A percentile compares a stretch with the other conserved stretches of the same genome.
Evolutionary conservation across 2,888 invertebrate species (phyloP).

Genomic region (Coleophora deauratella): DNA sequence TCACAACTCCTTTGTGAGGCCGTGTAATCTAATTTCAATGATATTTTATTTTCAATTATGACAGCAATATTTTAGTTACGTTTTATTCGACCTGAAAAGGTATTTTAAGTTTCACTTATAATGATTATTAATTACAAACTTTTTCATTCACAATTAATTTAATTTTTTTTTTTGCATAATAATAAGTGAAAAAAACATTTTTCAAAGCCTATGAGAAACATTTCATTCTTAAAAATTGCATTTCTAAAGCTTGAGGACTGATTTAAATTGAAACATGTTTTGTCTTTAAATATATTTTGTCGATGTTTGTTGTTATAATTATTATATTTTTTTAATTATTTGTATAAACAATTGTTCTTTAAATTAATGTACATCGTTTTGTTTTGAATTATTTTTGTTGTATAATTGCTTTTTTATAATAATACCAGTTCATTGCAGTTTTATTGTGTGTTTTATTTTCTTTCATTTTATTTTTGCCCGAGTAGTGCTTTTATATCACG

Average conservation of each 20-base stretch:
- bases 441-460: constrained; percentile 77
- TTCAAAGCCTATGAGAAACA: constrained; percentile 37
- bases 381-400: constrained; percentile 84
- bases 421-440: constrained; percentile 83
- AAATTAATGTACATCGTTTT: constrained; percentile 85
- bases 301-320: constrained; percentile 76
- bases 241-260: constrained; percentile 70
- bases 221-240: constrained; percentile 70
- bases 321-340: constrained; percentile 79
- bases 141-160: constrained; percentile 26
- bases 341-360: constrained; percentile 83
- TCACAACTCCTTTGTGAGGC: constrained; percentile 29
- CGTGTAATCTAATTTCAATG: constrained; percentile 27
- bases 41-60: constrained; percentile 32
- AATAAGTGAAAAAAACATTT: constrained; percentile 51
- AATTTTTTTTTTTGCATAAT: constrained; percentile 60
- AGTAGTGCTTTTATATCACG: constrained; percentile 43
- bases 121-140: constrained; percentile 31
- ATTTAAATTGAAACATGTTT: constrained; percentile 70
- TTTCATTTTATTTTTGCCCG: constrained; percentile 50
- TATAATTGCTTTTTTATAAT: constrained; percentile 83
- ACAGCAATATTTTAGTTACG: constrained; percentile 38
- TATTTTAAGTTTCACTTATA: constrained; percentile 51
- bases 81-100: constrained; percentile 42
- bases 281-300: constrained; percentile 74